Base-by-base conservation (phyloP, 1,140 invertebrate genomes). In the Himalopsyche phryganea region DNA sequence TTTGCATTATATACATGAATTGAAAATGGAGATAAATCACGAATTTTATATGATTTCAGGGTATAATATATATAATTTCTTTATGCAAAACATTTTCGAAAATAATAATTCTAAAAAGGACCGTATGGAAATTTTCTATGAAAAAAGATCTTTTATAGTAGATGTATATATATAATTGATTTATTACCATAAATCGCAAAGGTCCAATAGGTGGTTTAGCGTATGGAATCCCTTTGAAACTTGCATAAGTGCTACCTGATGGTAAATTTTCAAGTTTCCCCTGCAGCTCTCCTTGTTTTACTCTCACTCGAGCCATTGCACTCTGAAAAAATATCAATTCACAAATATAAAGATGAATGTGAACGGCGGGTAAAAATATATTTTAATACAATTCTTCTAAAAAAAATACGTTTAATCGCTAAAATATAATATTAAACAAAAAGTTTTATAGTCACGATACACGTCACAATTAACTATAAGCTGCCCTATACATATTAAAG, bases 181-280 rank as follows among this genome's bases (percentile, higher is more conserved):
- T n/a, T n/a, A n/a, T n/a, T 60, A 64, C 62, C 49, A 47, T 23
- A 46, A 64, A 64, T 45, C 61, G 33, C 7, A 63, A 20, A 13
- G 50, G 40, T 38, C 54, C 54, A 6, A 64, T 6, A 9, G 62
- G 58, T 18, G 58, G 62, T 45, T 56, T 60, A 1, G 62, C 62
- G 20, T 58, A 64, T 3, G 62, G 62, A 15, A 64, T 60, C 40
- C 62, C 62, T 50, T 60, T 64, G 38, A 60, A 64, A 58, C 62
- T 64, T n/a, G 49, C 56, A 44, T 52, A 63, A 28, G 33, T 41
- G 33, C 47, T 52, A 45, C 61, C 61, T 14, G 57, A 59, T 11
- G 52, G 23, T 28, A 60, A 18, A 23, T 45, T 45, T 20, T 56
- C 53, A 0, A 63, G 4, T 13, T 18, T 44, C n/a, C 61, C 61